A percentile compares a stretch with the other conserved stretches of the same genome.
These are phyloP conservation scores for Pyxicephalus adspersus DNA, from an alignment of 2,113 vertebrate species.

Conservation along the genomic window DNA sequence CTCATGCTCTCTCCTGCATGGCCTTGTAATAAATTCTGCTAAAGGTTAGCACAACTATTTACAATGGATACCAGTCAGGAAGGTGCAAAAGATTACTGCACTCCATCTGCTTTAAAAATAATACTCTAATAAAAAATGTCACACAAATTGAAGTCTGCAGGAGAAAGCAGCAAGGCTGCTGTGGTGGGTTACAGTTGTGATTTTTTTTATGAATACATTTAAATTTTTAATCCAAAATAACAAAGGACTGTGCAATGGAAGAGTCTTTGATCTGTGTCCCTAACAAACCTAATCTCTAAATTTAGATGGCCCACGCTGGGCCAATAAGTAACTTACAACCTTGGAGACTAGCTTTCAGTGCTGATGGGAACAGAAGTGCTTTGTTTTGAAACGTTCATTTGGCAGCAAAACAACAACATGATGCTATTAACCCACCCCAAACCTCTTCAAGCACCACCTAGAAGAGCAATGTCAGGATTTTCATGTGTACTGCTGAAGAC, in stretches of 20 bases:
- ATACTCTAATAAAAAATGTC: too few relatives aligned
- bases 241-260: background rate
- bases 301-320: background rate
- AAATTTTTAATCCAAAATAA: background rate
- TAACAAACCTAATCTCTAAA: background rate
- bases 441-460: background rate
- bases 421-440: background rate
- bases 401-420: conserved; percentile 35
- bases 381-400: conserved; percentile 36
- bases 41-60: too few relatives aligned
- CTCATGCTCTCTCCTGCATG: too few relatives aligned
- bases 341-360: background rate
- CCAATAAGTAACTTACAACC: conserved; percentile 14
- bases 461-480: conserved; percentile 7
- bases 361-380: conserved; percentile 38
- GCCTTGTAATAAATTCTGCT: too few relatives aligned
- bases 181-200: too few relatives aligned
- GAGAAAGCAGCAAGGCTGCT: too few relatives aligned
- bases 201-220: too few relatives aligned
- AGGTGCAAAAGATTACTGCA: too few relatives aligned
- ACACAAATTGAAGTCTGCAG: too few relatives aligned
- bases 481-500: conserved; percentile 28
- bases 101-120: too few relatives aligned
- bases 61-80: too few relatives aligned
- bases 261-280: background rate